Conservation (phyloP, 2,888 invertebrate genomes). For the Pristionchus entomophagus region DNA sequence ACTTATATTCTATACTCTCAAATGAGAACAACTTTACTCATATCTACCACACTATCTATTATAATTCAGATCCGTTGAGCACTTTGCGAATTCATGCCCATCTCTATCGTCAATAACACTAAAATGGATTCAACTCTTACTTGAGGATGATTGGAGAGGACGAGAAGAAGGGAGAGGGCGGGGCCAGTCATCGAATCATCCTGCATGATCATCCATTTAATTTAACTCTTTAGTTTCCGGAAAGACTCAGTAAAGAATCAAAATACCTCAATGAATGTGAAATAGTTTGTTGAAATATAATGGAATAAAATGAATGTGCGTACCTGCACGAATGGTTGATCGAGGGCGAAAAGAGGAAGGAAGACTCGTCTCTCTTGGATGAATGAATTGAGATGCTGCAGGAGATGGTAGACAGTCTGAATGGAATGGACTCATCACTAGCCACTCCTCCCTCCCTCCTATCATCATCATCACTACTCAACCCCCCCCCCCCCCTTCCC, state of each 20-base stretch:
- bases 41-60: too few relatives aligned
- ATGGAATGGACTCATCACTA: neutral
- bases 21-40: neutral
- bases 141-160: neutral
- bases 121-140: neutral
- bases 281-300: neutral
- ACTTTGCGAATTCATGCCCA: too few relatives aligned
- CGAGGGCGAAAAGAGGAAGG: slow-evolving; percentile 29
- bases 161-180: neutral
- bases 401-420: slow-evolving; percentile 23
- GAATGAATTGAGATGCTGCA: slow-evolving; percentile 7
- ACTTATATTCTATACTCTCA: neutral
- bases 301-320: neutral
- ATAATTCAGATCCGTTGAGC: too few relatives aligned
- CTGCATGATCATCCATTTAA: neutral
- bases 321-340: slow-evolving; percentile 18
- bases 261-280: too few relatives aligned
- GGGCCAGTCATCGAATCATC: slow-evolving; percentile 36
- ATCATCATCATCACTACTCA: neutral
- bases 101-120: neutral
- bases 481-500: neutral
- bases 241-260: neutral
- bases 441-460: neutral
- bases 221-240: too few relatives aligned
- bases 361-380: neutral